Percentiles rank a stretch among this genome's conserved stretches.
These are phyloP conservation scores for Dusona sp. DNA, from an alignment of 2,888 invertebrate genomes.

Conservation along the genomic window DNA sequence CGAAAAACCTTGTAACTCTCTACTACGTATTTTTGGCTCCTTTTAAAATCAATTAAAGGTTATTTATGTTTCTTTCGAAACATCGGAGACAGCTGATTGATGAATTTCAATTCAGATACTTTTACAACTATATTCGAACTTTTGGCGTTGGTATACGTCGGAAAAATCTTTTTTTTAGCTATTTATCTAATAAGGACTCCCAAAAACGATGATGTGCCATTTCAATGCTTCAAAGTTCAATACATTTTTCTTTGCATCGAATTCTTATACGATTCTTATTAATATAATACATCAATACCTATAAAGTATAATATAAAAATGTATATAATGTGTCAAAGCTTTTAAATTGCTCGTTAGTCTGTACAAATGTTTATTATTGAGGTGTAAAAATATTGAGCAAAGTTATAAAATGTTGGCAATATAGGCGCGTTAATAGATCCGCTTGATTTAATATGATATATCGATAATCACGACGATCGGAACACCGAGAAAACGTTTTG, in stretches of 20 bases:
- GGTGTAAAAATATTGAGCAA: neutral
- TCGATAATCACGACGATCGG: conserved; percentile 71
- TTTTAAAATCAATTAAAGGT: neutral
- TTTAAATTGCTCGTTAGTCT: neutral
- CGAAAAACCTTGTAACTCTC: neutral
- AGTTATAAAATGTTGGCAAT: neutral
- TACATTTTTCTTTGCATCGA: neutral
- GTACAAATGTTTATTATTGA: neutral
- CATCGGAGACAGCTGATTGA: neutral
- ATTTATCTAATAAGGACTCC: neutral
- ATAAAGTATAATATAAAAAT: neutral
- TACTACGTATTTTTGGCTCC: neutral
- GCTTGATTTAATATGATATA: conserved; percentile 72
- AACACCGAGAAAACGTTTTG: neutral
- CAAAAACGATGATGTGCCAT: neutral
- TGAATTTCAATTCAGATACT: neutral
- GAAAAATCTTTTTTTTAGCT: neutral
- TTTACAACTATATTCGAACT: neutral
- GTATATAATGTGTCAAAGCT: neutral
- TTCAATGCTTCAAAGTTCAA: neutral
- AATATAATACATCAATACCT: neutral
- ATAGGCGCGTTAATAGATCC: conserved; percentile 51
- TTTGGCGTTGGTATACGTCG: neutral
- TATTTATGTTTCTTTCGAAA: neutral
- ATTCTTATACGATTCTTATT: neutral